Evolutionary conservation across 2,888 invertebrate species (phyloP).

Genomic region (Ditula angustiorana): DNA sequence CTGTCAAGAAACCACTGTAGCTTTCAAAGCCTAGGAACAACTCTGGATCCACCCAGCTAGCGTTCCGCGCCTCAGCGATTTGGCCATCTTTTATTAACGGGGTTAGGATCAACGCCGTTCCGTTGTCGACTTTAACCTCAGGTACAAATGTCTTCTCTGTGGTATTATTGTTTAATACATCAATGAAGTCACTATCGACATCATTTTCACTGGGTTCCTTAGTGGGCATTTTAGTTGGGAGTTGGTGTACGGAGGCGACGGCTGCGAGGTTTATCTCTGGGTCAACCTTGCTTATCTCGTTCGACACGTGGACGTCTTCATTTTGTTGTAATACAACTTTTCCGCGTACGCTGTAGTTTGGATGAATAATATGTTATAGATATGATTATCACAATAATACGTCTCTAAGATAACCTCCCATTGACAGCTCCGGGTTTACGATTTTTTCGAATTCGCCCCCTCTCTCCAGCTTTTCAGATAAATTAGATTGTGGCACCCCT

Average conservation of each 20-base stretch:
- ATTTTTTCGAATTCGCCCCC: too few relatives aligned
- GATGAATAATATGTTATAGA: neutral
- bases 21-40: conserved; percentile 74
- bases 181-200: conserved; percentile 9
- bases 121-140: conserved; percentile 53
- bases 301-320: conserved; percentile 40
- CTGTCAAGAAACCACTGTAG: conserved; percentile 87
- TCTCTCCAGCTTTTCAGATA: too few relatives aligned
- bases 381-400: too few relatives aligned
- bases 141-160: conserved; percentile 43
- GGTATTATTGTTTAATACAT: neutral
- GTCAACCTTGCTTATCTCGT: conserved; percentile 34
- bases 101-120: conserved; percentile 69
- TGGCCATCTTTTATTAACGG: conserved; percentile 67
- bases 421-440: too few relatives aligned
- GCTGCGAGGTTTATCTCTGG: conserved; percentile 7
- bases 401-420: too few relatives aligned
- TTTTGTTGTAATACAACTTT: conserved; percentile 52
- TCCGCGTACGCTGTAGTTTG: conserved; percentile 54
- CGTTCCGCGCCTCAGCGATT: conserved; percentile 67
- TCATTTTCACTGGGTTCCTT: conserved; percentile 18
- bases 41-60: conserved; percentile 59
- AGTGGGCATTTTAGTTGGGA: neutral
- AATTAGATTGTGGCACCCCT: too few relatives aligned
- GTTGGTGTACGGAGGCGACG: neutral